Evolutionary conservation across 1,140 invertebrate species (phyloP), one percentile per base, ranked within the genome.

Genomic region (Lepidostoma basale): DNA sequence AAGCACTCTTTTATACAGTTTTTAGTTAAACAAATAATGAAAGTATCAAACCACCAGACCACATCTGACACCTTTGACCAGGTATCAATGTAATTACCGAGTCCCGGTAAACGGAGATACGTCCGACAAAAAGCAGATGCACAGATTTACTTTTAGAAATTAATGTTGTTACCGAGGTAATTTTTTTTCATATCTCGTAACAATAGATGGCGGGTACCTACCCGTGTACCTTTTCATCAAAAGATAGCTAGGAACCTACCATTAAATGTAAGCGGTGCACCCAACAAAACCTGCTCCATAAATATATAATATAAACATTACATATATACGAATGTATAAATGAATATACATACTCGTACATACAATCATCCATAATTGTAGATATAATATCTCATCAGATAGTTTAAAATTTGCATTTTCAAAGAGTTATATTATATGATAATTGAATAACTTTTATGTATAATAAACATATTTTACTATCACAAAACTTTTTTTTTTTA

Each of bases 61-160:
- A n/a, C n/a, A n/a, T n/a, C n/a, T n/a, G n/a, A n/a, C n/a, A n/a
- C n/a, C n/a, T n/a, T n/a, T n/a, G n/a, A n/a, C n/a, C n/a, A n/a
- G n/a, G n/a, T n/a, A n/a, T n/a, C n/a, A n/a, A n/a, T n/a, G n/a
- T n/a, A n/a, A n/a, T n/a, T n/a, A n/a, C n/a, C n/a, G n/a, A n/a
- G n/a, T n/a, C n/a, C n/a, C n/a, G n/a, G n/a, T n/a, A n/a, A 44
- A 16, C 16, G 16, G 40, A 1, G 18, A 18, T 18, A 44, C n/a
- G 16, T 2, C 10, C 8, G 5, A 52, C 25, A 58, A 60, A 67
- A 72, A 66, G 70, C 70, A 72, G 70, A 72, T 72, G 70, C 66
- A 68, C 60, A 68, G 60, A 72, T 72, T 68, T 72, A 68, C 62
- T 68, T 72, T 71, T 56, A 47, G 42, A 62, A 63, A 60, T 62